A percentile compares a stretch with the other conserved stretches of the same genome.
These are phyloP conservation scores for Pipistrellus kuhlii DNA, from an alignment of 2,797 vertebrate species.

Conservation along the genomic window DNA sequence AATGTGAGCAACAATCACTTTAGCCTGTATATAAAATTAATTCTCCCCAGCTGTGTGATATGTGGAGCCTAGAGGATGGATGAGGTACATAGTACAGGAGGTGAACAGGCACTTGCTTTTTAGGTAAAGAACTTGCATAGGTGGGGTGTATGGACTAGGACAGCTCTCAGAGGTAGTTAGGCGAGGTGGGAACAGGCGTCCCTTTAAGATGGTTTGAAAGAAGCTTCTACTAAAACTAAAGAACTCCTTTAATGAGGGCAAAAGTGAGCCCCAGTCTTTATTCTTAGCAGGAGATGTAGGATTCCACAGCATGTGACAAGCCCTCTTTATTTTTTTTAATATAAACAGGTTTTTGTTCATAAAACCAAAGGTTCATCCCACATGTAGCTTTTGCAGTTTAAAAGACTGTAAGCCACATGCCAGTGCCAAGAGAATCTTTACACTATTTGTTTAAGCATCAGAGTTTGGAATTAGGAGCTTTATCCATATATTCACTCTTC, in stretches of 20 bases:
- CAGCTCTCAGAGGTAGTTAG: neutral
- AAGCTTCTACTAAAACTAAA: neutral
- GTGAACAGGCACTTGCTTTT: neutral
- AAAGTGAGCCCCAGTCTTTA: neutral
- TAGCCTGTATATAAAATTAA: neutral
- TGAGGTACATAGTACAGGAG: neutral
- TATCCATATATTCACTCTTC: neutral
- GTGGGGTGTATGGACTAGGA: neutral
- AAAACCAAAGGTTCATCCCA: constrained; percentile 6
- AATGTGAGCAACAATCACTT: neutral
- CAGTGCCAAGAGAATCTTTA: neutral
- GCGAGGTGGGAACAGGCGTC: neutral
- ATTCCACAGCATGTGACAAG: neutral
- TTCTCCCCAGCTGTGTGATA: neutral
- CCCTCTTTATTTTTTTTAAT: neutral
- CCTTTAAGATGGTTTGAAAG: neutral
- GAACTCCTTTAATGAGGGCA: neutral
- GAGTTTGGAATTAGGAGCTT: neutral
- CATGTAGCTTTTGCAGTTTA: neutral
- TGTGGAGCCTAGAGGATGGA: neutral
- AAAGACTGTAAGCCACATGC: neutral
- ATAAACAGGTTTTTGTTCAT: neutral
- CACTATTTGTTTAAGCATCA: neutral
- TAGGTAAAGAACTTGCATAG: neutral
- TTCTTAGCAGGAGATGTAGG: neutral